These are phyloP conservation scores for Gymnorhina tibicen DNA, from an alignment of 2,113 vertebrate genomes.

Conservation along the genomic window DNA sequence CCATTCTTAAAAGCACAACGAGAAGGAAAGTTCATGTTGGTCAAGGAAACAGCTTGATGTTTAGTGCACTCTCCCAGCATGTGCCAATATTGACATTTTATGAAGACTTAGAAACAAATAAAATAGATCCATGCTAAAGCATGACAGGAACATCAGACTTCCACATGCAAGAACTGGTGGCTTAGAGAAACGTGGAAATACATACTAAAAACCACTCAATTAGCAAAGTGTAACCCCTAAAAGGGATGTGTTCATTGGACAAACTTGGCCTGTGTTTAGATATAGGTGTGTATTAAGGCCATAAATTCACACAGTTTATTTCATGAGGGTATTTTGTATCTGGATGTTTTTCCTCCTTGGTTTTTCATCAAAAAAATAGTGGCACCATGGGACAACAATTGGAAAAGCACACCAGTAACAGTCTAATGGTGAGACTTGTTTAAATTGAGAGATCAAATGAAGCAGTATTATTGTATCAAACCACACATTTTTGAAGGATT, in stretches of 20 bases:
- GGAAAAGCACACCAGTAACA: background rate
- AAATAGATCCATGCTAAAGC: background rate
- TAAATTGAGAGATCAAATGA: background rate
- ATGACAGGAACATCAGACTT: background rate
- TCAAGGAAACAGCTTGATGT: background rate
- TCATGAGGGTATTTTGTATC: background rate
- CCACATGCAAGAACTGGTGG: background rate
- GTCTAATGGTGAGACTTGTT: background rate
- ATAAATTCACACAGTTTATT: background rate
- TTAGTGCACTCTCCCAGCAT: background rate
- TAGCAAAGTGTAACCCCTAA: background rate
- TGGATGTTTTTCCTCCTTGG: background rate
- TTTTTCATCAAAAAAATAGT: background rate
- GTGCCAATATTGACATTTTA: background rate
- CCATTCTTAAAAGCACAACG: background rate
- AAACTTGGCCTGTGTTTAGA: background rate
- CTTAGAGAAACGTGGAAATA: background rate
- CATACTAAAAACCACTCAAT: background rate
- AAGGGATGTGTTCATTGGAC: background rate
- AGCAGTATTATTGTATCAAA: background rate
- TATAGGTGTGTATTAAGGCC: background rate
- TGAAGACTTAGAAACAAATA: background rate
- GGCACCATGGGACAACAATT: background rate
- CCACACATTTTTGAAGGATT: background rate
- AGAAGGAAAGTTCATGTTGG: background rate